Conservation (phyloP, 2,888 invertebrate species). For the Altica lythri region DNA sequence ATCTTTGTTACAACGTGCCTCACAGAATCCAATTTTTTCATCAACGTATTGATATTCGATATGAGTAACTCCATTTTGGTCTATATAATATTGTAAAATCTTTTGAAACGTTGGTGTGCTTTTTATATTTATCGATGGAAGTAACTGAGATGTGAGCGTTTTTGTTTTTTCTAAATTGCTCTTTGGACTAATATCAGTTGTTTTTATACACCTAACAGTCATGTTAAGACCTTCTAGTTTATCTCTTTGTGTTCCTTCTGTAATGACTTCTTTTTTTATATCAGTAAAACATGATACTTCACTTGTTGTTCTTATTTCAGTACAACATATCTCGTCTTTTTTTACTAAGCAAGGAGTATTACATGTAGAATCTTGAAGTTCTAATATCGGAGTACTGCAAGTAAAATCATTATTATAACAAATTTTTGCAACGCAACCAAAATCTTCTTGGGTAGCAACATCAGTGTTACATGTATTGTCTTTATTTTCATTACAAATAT, state of each 20-base stretch:
- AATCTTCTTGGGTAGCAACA: neutral
- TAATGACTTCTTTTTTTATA: neutral
- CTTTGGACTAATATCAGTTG: neutral
- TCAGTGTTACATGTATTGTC: neutral
- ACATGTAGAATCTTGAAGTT: neutral
- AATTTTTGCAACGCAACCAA: neutral
- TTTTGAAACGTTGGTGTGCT: constrained; percentile 60
- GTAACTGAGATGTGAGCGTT: constrained; percentile 25
- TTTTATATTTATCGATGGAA: constrained; percentile 58
- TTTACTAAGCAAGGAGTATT: neutral
- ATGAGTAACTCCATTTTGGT: constrained; percentile 46
- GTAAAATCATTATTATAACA: neutral
- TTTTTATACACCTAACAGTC: neutral
- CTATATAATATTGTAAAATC: constrained; percentile 60
- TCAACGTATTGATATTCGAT: constrained; percentile 2
- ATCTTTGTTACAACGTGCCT: no score
- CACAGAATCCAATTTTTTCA: constrained; percentile 14
- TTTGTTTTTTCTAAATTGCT: constrained; percentile 8
- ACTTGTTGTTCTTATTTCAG: neutral
- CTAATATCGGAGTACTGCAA: neutral
- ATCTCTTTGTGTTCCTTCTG: constrained; percentile 2
- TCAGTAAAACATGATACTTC: neutral
- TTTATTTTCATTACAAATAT: neutral
- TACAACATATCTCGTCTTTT: neutral
- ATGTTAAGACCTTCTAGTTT: neutral